phyloP scores from a whole-genome alignment of 2,113 vertebrate species.

The Protobothrops mucrosquamatus region DNA sequence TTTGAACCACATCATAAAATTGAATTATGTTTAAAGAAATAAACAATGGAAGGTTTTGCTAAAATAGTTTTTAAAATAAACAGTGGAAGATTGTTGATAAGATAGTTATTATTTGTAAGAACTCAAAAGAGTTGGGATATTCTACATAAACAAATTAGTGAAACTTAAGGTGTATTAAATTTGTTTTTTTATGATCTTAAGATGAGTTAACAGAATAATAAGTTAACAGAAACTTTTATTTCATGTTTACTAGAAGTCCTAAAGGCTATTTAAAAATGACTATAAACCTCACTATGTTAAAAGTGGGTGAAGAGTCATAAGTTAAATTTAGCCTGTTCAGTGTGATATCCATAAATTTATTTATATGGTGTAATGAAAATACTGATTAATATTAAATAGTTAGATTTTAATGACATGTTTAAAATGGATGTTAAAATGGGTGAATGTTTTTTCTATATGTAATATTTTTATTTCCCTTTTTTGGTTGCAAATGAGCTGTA shows the following conservation, averaged over 20 bases:
- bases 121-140: neutral
- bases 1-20: neutral
- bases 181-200: neutral
- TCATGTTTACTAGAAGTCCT: neutral
- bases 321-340: neutral
- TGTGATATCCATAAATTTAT: neutral
- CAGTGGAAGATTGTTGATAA: neutral
- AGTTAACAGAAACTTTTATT: neutral
- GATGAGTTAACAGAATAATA: neutral
- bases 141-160: neutral
- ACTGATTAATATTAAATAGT: neutral
- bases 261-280: neutral
- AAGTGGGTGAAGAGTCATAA: neutral
- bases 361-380: neutral
- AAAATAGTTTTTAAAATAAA: neutral
- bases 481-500: neutral
- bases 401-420: neutral
- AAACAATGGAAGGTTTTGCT: neutral
- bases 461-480: neutral
- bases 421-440: neutral
- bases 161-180: neutral
- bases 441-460: neutral
- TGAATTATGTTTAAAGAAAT: neutral
- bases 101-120: neutral
- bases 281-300: neutral